phyloP scores from a whole-genome alignment of 2,113 vertebrate genomes.

The Pavo muticus region DNA sequence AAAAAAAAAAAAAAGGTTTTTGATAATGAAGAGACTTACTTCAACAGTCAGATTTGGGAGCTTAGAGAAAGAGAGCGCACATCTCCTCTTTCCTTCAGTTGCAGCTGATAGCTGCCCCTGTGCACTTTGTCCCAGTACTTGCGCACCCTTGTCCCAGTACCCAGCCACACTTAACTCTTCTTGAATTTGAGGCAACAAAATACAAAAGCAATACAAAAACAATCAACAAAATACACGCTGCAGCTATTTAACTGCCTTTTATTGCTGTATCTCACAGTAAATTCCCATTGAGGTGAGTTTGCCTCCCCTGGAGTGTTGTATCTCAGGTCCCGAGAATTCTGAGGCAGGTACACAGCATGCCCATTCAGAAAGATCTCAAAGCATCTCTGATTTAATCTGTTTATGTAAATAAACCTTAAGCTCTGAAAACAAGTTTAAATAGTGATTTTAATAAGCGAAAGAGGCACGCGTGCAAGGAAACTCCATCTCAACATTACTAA shows the following conservation, averaged over 20 bases:
- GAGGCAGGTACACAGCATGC: background rate
- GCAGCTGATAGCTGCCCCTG: background rate
- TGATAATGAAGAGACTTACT: background rate
- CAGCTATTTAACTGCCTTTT: background rate
- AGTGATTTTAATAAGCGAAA: background rate
- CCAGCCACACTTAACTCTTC: background rate
- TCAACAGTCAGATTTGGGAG: background rate
- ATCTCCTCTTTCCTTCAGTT: background rate
- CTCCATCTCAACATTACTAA: background rate
- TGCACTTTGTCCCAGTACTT: background rate
- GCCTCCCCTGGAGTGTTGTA: background rate
- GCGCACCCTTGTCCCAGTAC: background rate
- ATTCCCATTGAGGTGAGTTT: background rate
- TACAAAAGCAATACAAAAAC: background rate
- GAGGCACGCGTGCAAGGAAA: background rate
- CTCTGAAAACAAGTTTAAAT: background rate
- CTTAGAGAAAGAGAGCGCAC: background rate
- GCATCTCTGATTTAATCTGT: background rate
- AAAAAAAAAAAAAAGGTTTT: background rate
- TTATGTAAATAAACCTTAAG: background rate
- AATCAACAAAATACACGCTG: background rate
- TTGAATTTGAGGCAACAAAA: background rate
- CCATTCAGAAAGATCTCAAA: background rate
- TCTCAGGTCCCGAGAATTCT: background rate
- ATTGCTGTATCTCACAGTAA: background rate